These are phyloP conservation scores for Anaspis maculata DNA, from an alignment of 2,888 invertebrate genomes.

Conservation along the genomic window DNA sequence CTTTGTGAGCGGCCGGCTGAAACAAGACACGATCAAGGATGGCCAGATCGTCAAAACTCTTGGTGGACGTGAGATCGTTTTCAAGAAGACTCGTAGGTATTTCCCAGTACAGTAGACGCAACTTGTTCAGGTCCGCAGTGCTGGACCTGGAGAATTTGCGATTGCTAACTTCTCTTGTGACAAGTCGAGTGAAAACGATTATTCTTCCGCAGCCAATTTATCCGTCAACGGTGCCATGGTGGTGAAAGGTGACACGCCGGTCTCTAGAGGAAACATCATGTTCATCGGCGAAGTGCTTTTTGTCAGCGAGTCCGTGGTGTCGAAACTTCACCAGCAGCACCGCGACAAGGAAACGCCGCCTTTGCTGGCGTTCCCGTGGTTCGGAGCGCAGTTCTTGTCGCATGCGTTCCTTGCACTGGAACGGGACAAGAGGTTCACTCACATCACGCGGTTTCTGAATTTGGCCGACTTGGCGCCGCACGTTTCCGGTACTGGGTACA, in stretches of 20 bases:
- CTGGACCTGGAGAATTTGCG: constrained; percentile 3
- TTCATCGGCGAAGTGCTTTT: constrained; percentile 56
- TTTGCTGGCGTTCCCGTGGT: constrained; percentile 56
- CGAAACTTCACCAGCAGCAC: constrained; percentile 53
- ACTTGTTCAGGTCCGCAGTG: neutral
- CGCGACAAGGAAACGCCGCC: constrained; percentile 59
- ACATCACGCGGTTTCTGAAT: constrained; percentile 54
- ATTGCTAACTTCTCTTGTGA: too few species aligned
- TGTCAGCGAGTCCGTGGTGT: constrained; percentile 54
- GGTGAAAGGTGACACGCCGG: constrained; percentile 52
- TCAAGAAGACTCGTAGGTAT: constrained; percentile 50
- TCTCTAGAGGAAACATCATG: constrained; percentile 54
- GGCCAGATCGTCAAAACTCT: constrained; percentile 49
- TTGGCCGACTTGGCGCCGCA: constrained; percentile 54
- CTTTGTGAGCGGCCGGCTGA: constrained; percentile 50
- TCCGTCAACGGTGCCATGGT: constrained; percentile 53
- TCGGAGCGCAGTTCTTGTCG: constrained; percentile 55
- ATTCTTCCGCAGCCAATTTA: constrained; percentile 41
- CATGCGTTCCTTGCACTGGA: constrained; percentile 55
- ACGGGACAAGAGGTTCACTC: constrained; percentile 47
- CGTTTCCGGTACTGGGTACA: constrained; percentile 56
- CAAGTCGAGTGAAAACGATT: too few species aligned
- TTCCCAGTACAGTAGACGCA: too few species aligned
- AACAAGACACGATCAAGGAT: constrained; percentile 49
- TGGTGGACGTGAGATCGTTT: constrained; percentile 50